Conservation (phyloP, 2,113 vertebrate species). For the Empidonax traillii region DNA sequence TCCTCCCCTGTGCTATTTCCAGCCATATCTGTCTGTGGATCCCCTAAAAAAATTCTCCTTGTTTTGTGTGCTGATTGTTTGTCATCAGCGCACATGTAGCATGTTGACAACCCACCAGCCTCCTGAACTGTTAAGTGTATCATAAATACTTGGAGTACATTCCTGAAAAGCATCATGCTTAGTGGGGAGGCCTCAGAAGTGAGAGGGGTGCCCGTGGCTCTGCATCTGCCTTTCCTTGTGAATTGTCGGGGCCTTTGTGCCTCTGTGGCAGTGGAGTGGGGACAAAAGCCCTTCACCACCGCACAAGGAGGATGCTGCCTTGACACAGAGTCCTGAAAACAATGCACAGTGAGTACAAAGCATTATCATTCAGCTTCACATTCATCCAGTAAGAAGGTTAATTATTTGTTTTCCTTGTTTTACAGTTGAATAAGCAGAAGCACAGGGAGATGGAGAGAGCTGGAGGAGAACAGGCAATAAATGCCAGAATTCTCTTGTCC, state of each 20-base stretch:
- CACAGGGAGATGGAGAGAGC: not conserved
- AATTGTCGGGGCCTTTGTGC: not conserved
- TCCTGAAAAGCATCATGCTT: not conserved
- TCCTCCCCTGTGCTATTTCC: not conserved
- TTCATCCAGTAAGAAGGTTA: constrained; percentile 10
- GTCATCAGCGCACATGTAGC: not conserved
- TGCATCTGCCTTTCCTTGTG: not conserved
- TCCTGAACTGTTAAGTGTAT: not conserved
- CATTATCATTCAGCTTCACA: constrained; percentile 25
- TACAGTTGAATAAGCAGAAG: constrained; percentile 48
- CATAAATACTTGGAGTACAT: not conserved
- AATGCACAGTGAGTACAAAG: not conserved
- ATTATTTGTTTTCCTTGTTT: constrained; percentile 60
- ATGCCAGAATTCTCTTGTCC: constrained; percentile 22
- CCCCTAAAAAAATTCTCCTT: not conserved
- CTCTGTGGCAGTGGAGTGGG: not conserved
- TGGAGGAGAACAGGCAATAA: constrained; percentile 48
- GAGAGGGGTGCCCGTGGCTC: not conserved
- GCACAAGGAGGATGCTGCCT: not conserved
- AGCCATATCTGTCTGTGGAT: not conserved
- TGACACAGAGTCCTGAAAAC: not conserved
- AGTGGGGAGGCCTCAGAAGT: not conserved
- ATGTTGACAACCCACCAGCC: not conserved
- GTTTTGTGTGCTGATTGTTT: not conserved
- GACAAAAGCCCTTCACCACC: not conserved